Conservation (phyloP, 1,140 invertebrate genomes). For the Pentalonia nigronervosa region DNA sequence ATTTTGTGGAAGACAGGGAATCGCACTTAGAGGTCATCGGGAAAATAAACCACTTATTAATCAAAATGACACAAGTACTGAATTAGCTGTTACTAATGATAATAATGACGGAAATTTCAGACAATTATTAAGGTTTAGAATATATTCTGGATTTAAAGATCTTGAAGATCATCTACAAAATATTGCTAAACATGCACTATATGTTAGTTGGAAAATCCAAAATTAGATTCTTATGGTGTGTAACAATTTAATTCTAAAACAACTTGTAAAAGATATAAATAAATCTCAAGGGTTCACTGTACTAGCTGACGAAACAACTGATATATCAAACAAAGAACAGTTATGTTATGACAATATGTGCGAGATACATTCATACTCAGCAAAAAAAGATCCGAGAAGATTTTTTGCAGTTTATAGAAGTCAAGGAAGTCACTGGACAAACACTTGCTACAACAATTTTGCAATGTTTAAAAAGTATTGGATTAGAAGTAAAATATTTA, state of each 20-base stretch:
- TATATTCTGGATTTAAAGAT: conserved; percentile 60
- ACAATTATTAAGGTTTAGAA: conserved; percentile 60
- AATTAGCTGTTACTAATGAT: neutral
- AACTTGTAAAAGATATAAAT: conserved; percentile 58
- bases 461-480: conserved; percentile 39
- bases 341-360: conserved; percentile 60
- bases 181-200: conserved; percentile 55
- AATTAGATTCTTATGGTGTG: conserved; percentile 58
- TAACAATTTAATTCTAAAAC: conserved; percentile 53
- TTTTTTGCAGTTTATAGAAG: conserved; percentile 61
- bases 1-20: conserved; percentile 59
- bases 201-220: conserved; percentile 58
- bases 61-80: conserved; percentile 54
- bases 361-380: conserved; percentile 57
- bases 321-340: conserved; percentile 59
- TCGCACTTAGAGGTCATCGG: conserved; percentile 58
- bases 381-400: conserved; percentile 55
- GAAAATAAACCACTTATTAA: conserved; percentile 57
- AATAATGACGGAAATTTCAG: conserved; percentile 61
- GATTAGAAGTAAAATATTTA: conserved; percentile 12
- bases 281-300: conserved; percentile 53
- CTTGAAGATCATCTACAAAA: conserved; percentile 60
- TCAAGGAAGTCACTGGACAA: conserved; percentile 60
- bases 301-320: conserved; percentile 59
- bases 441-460: conserved; percentile 60